Evolutionary conservation across 2,888 invertebrate genomes (phyloP).

Genomic region (Mylabris sibirica): DNA sequence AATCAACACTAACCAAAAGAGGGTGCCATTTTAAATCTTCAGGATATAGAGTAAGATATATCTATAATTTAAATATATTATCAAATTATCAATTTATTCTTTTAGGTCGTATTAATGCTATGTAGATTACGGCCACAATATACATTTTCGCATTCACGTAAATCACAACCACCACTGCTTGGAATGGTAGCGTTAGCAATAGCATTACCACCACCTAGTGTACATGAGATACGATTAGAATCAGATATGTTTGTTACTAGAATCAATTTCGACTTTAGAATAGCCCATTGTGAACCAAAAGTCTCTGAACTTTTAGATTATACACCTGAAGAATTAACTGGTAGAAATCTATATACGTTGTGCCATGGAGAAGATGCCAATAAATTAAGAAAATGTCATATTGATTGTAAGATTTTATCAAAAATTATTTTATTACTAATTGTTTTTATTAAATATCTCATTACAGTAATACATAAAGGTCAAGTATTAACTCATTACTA

Average conservation of each 20-base stretch:
- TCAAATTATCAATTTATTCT: neutral
- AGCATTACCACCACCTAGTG: slow-evolving; percentile 94
- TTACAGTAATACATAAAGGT: slow-evolving; percentile 93
- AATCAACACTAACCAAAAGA: slow-evolving; percentile 95
- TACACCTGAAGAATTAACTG: slow-evolving; percentile 90
- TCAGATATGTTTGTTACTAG: slow-evolving; percentile 96
- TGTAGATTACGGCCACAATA: slow-evolving; percentile 93
- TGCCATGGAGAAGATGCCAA: slow-evolving; percentile 97
- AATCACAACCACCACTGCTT: slow-evolving; percentile 84
- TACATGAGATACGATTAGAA: slow-evolving; percentile 95
- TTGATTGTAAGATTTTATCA: slow-evolving; percentile 85
- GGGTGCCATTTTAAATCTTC: slow-evolving; percentile 97
- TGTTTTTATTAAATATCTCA: slow-evolving; percentile 44
- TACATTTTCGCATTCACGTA: slow-evolving; percentile 89
- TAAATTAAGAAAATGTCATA: slow-evolving; percentile 91
- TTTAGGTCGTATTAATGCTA: slow-evolving; percentile 90
- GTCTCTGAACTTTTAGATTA: slow-evolving; percentile 93
- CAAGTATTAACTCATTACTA: slow-evolving; percentile 97
- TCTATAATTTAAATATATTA: neutral
- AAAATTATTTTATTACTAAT: slow-evolving; percentile 18
- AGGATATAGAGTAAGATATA: slow-evolving; percentile 85
- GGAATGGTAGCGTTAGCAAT: slow-evolving; percentile 97
- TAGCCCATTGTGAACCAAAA: slow-evolving; percentile 97
- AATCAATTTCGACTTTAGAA: slow-evolving; percentile 94
- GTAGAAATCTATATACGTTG: slow-evolving; percentile 90